Evolutionary conservation across 2,888 invertebrate species (phyloP), one percentile per base, ranked within the genome.

Genomic region (Rhimphoctona megacephalus): DNA sequence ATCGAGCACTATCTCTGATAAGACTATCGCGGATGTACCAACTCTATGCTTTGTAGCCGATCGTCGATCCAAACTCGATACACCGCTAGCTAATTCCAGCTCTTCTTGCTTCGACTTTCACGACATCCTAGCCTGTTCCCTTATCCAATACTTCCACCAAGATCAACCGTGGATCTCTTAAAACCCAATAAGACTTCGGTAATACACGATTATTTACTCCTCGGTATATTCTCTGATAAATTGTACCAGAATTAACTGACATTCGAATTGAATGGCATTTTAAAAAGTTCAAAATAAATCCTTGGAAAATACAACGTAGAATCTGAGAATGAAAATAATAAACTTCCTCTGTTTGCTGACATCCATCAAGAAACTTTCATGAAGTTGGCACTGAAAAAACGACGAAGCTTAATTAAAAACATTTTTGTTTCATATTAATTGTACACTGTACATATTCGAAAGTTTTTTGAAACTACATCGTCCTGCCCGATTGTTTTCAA

Each of bases 51-150:
- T 70, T 64, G n/a, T 36, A 52, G 79, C 70, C 70, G 74, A 80
- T 80, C 69, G 79, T 85, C 82, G 82, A 79, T 85, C 69, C 61
- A 64, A 43, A 39, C 82, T 83, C 85, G 83, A 83, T 86, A 83
- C 82, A 76, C 66, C 66, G n/a, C 46, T 69, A 66, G 69, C 80
- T 83, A 77, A 86, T 86, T 80, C 74, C n/a, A 72, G 76, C 70
- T 49, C 36, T 61, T 30, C 25, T 30, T 43, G 25, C 66, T 43
- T 57, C 67, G 49, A 67, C 76, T 80, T 69, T 66, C 70, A 69
- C 66, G 67, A 46, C 39, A 67, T 67, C 67, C 54, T 36, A 17
- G 61, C 4, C 61, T 30, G n/a, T 72, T 70, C 11, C 57, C 77
- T 78, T 83, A 83, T 70, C 79, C 43, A 39, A 57, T 66, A 54